These are phyloP conservation scores for Zaprionus vittiger DNA, from an alignment of 1,140 invertebrate species.

Conservation along the genomic window DNA sequence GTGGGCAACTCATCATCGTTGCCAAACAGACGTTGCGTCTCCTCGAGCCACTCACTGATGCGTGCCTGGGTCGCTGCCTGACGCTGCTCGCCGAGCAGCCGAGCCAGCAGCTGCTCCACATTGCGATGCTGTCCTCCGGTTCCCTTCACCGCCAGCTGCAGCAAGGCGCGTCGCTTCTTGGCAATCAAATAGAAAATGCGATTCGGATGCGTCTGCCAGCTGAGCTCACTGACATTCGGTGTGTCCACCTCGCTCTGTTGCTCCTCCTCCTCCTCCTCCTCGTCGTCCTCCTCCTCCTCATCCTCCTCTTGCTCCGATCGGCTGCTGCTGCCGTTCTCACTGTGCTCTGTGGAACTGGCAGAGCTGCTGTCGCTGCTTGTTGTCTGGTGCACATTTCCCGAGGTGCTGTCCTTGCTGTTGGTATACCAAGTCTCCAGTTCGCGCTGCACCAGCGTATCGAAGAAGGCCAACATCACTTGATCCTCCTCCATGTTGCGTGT, in stretches of 20 bases:
- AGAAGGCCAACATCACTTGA: conserved; percentile 98
- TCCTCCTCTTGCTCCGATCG: neutral
- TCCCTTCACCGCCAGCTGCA: conserved; percentile 77
- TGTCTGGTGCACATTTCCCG: conserved; percentile 6
- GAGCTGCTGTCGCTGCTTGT: conserved; percentile 40
- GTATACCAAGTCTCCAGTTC: conserved; percentile 92
- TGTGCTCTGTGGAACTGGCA: conserved; percentile 23
- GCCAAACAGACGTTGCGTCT: conserved; percentile 62
- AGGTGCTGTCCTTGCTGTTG: conserved; percentile 83
- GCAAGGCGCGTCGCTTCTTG: conserved; percentile 74
- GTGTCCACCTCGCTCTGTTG: conserved; percentile 55
- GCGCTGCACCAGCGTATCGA: conserved; percentile 95
- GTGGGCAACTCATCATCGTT: conserved; percentile 70
- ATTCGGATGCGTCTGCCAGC: conserved; percentile 73
- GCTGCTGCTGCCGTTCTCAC: conserved; percentile 21
- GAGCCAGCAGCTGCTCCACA: conserved; percentile 57
- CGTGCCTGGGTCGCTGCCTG: conserved; percentile 59
- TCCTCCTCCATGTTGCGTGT: conserved; percentile 95
- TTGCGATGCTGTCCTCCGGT: conserved; percentile 57
- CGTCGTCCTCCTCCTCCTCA: neutral
- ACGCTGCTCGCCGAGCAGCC: conserved; percentile 58
- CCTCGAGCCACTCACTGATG: conserved; percentile 66
- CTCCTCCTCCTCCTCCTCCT: conserved; percentile 13
- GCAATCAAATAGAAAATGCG: conserved; percentile 83
- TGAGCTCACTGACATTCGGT: conserved; percentile 67